These are phyloP conservation scores for Rhopalosiphum padi DNA, from an alignment of 1,140 invertebrate genomes.

Conservation along the genomic window DNA sequence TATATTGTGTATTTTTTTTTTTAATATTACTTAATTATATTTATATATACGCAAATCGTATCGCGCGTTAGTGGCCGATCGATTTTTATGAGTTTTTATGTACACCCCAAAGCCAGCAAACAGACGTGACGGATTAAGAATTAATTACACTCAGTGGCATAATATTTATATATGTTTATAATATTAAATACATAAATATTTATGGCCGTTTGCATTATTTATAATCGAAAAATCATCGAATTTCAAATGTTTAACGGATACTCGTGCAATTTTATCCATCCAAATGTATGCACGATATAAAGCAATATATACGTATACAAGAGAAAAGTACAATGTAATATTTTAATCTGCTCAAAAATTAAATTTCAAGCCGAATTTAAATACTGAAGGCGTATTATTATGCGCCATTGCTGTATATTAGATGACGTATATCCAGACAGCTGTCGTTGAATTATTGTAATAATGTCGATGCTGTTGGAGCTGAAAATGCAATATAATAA, in stretches of 20 bases:
- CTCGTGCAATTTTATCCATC: neutral
- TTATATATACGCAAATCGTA: neutral
- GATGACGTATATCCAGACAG: neutral
- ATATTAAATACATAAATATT: neutral
- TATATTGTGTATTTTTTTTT: too few species aligned
- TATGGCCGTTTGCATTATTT: neutral
- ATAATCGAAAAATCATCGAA: neutral
- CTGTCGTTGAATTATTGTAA: neutral
- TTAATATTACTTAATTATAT: neutral
- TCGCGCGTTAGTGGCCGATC: neutral
- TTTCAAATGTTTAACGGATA: neutral
- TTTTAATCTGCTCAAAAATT: constrained; percentile 7
- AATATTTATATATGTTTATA: neutral
- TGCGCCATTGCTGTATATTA: neutral
- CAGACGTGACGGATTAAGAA: neutral
- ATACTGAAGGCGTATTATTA: neutral
- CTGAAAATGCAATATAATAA: constrained; percentile 8
- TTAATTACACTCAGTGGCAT: neutral
- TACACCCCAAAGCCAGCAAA: neutral
- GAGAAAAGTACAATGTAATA: neutral
- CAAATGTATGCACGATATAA: neutral
- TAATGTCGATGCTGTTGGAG: neutral
- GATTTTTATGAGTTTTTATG: neutral
- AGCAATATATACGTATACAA: too few species aligned
- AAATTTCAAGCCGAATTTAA: neutral